phyloP scores from a whole-genome alignment of 2,113 vertebrate genomes.

The Gallinago media region DNA sequence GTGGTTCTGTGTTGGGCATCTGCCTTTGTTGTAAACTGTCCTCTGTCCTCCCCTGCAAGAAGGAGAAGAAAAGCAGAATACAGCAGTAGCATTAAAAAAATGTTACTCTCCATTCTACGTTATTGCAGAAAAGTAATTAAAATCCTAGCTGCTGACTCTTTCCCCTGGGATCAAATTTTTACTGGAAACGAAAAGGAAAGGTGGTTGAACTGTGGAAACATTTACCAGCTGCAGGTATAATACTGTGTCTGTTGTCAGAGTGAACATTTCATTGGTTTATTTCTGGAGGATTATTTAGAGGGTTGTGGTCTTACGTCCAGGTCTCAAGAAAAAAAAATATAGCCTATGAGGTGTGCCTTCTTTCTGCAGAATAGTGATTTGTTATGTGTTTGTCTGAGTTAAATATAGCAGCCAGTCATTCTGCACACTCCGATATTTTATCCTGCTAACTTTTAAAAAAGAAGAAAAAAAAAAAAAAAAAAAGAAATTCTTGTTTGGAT shows the following conservation, averaged over 20 bases:
- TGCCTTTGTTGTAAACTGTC: neutral
- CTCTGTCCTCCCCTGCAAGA: neutral
- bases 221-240: conserved; percentile 86
- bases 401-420: conserved; percentile 80
- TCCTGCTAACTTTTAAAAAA: conserved; percentile 23
- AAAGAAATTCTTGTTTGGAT: conserved; percentile 62
- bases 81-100: conserved; percentile 42
- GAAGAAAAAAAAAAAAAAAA: neutral
- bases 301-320: conserved; percentile 83
- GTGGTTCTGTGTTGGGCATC: neutral
- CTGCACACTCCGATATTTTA: conserved; percentile 61
- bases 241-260: conserved; percentile 82
- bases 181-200: conserved; percentile 82
- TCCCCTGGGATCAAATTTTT: conserved; percentile 81
- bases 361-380: conserved; percentile 80
- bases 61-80: conserved; percentile 4
- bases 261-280: conserved; percentile 83
- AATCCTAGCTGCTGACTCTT: conserved; percentile 77
- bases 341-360: conserved; percentile 76
- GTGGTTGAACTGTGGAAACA: conserved; percentile 84
- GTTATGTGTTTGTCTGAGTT: conserved; percentile 84
- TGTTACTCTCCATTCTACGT: conserved; percentile 53
- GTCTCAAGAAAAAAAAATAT: conserved; percentile 68
- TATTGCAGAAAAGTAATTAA: conserved; percentile 81
- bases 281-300: conserved; percentile 87